A percentile compares a stretch with the other conserved stretches of the same genome.
Conservation (phyloP, 1,140 invertebrate genomes). For the Brachionus sp. region DNA sequence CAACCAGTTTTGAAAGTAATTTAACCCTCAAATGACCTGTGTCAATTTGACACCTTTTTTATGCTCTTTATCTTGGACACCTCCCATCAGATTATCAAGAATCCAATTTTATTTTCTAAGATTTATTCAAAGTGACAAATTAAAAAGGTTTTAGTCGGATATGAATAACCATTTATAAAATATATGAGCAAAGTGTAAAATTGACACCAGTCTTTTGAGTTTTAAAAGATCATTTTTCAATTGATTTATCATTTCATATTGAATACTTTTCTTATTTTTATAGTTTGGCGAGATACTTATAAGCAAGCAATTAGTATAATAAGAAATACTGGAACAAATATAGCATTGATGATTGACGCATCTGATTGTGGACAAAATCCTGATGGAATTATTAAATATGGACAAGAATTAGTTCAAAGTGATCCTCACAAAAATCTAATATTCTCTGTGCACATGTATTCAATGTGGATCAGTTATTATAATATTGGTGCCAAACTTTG, state of each 20-base stretch:
- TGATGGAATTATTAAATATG: constrained; percentile 35
- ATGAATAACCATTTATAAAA: no score
- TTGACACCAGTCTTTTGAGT: no score
- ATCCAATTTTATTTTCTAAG: no score
- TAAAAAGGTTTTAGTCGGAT: no score
- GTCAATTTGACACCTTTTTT: no score
- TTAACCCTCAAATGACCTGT: no score
- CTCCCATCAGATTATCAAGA: no score
- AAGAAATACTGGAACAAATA: background rate
- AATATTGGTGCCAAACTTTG: constrained; percentile 17
- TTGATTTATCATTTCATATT: background rate
- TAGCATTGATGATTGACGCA: constrained; percentile 17
- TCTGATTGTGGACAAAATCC: constrained; percentile 27
- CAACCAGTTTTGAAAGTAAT: background rate
- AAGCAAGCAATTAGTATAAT: constrained; percentile 31
- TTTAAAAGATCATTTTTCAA: no score
- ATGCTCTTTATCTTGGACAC: no score
- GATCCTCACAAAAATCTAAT: constrained; percentile 2
- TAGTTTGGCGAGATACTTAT: constrained; percentile 24
- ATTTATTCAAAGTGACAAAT: no score
- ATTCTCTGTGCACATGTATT: constrained; percentile 19
- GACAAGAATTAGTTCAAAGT: constrained; percentile 16
- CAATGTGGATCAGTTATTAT: constrained; percentile 37
- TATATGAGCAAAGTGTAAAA: no score
- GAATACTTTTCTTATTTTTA: background rate